These are phyloP conservation scores for Elgonia sp. DNA, from an alignment of 2,888 invertebrate species.

Conservation along the genomic window DNA sequence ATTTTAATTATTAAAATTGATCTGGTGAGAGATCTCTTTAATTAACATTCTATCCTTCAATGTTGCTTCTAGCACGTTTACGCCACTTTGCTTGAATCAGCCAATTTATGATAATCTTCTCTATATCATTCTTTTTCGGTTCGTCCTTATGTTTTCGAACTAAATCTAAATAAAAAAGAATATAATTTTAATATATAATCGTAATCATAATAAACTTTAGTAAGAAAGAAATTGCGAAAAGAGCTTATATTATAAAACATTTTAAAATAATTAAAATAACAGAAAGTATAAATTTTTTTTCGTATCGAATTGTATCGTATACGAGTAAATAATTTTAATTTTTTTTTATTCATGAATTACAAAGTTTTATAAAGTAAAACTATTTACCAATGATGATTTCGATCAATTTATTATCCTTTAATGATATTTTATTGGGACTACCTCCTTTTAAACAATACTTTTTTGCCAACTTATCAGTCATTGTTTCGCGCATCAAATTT, in stretches of 20 bases:
- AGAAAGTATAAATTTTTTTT: no score
- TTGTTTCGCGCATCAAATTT: constrained; percentile 1
- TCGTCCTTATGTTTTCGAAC: constrained; percentile 8
- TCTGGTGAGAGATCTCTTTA: no score
- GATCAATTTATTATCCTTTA: neutral
- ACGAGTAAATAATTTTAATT: neutral
- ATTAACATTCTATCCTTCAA: no score
- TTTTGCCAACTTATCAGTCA: neutral
- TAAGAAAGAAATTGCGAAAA: neutral
- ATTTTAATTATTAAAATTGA: no score
- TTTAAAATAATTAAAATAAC: neutral
- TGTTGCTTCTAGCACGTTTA: no score
- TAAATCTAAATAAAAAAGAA: constrained; percentile 12
- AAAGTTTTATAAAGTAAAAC: neutral
- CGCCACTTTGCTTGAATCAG: no score
- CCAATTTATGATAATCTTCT: neutral
- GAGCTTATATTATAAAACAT: neutral
- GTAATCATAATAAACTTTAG: neutral
- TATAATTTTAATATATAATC: neutral
- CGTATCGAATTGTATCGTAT: neutral
- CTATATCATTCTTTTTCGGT: neutral
- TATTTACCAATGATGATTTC: neutral
- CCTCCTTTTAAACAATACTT: constrained; percentile 11
- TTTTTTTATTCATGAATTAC: neutral
- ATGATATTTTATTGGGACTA: neutral